These are phyloP conservation scores for Carterocephalus palaemon DNA, from an alignment of 2,888 invertebrate genomes.

Conservation along the genomic window DNA sequence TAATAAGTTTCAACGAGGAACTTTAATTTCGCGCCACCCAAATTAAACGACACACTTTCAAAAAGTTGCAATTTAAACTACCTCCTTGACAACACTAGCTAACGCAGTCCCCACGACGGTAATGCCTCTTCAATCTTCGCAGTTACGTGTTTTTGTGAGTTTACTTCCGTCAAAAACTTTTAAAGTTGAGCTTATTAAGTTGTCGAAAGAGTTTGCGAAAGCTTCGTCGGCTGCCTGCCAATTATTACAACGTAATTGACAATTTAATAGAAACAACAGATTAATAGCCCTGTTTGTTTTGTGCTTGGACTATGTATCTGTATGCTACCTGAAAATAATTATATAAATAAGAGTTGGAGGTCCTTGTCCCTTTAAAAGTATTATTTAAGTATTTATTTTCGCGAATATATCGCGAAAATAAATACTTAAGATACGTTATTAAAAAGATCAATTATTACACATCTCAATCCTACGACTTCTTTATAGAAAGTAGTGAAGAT, in stretches of 20 bases:
- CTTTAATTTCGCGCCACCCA: constrained; percentile 10
- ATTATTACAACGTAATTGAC: constrained; percentile 9
- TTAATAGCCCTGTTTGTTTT: no score
- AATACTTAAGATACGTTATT: no score
- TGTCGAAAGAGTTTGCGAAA: constrained; percentile 15
- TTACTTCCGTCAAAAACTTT: constrained; percentile 16
- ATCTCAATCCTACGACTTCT: no score
- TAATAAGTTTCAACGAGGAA: constrained; percentile 13
- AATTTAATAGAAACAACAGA: constrained; percentile 6
- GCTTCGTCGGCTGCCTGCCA: constrained; percentile 3
- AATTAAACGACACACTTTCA: constrained; percentile 20
- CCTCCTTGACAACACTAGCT: constrained; percentile 17
- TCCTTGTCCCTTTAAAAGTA: no score
- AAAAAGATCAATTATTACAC: no score
- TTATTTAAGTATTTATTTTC: no score
- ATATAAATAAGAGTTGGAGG: no score
- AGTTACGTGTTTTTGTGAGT: constrained; percentile 11
- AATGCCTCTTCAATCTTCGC: constrained; percentile 13
- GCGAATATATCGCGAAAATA: no score
- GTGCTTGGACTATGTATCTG: no score
- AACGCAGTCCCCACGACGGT: constrained; percentile 9
- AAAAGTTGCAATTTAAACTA: constrained; percentile 20
- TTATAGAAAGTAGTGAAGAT: no score
- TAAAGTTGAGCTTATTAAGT: constrained; percentile 21
- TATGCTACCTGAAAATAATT: no score